A percentile compares a stretch with the other conserved stretches of the same genome.
These are phyloP conservation scores for Prionace glauca DNA, from an alignment of 2,797 vertebrate species.

Conservation along the genomic window DNA sequence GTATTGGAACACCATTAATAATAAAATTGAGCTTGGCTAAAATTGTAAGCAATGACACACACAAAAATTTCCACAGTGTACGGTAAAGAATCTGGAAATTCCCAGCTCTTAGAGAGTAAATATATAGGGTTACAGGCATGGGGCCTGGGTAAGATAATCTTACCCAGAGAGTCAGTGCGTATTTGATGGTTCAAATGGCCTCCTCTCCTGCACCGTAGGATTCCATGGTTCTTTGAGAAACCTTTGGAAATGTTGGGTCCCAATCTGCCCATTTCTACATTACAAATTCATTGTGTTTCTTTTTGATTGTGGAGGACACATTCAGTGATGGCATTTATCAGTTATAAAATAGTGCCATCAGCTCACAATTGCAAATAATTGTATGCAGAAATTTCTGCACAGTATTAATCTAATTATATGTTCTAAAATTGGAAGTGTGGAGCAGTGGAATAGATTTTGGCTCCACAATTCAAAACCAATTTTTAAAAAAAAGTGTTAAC, in stretches of 20 bases:
- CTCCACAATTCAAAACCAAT: not conserved
- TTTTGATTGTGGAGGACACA: not conserved
- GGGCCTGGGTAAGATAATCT: too few species aligned
- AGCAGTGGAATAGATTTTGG: not conserved
- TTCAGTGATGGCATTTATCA: not conserved
- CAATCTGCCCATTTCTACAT: not conserved
- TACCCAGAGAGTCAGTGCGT: too few species aligned
- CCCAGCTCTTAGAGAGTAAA: too few species aligned
- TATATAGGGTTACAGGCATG: too few species aligned
- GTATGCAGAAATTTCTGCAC: not conserved
- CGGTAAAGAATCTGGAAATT: too few species aligned
- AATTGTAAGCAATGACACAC: too few species aligned
- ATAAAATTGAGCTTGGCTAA: too few species aligned
- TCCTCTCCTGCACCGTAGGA: too few species aligned
- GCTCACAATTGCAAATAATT: not conserved
- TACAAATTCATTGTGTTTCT: not conserved
- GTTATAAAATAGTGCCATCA: not conserved
- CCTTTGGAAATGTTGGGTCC: not conserved
- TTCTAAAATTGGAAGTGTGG: not conserved
- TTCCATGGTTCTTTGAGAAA: not conserved
- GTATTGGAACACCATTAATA: too few species aligned
- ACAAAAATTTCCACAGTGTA: too few species aligned
- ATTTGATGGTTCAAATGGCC: too few species aligned
- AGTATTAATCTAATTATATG: not conserved
- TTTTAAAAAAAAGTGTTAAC: not conserved